Conservation (phyloP, 2,888 invertebrate species). For the Itoplectis maculator region DNA sequence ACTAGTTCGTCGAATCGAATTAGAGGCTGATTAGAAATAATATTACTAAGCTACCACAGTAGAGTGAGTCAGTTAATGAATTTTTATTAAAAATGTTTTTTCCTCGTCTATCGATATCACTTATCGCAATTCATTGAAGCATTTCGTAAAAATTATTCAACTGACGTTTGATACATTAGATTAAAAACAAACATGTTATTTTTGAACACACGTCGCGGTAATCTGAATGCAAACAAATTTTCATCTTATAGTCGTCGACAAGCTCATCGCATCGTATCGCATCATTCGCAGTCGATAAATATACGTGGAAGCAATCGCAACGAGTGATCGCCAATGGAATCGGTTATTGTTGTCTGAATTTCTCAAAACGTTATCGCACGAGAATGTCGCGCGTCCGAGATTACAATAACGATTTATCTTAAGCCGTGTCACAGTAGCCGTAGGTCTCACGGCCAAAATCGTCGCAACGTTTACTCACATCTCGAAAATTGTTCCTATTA, state of each 20-base stretch:
- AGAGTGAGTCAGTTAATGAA: too few relatives aligned
- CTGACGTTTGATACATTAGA: too few relatives aligned
- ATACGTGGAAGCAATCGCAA: neutral
- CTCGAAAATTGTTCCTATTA: neutral
- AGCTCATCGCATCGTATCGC: neutral
- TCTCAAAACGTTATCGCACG: constrained; percentile 42
- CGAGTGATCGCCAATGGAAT: neutral
- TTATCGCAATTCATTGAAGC: too few relatives aligned
- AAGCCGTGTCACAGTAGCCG: constrained; percentile 6
- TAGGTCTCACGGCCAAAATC: neutral
- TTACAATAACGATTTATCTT: constrained; percentile 38
- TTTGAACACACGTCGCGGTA: too few relatives aligned
- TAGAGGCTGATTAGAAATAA: too few relatives aligned
- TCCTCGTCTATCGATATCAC: too few relatives aligned
- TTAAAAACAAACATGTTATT: too few relatives aligned
- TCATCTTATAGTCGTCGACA: too few relatives aligned
- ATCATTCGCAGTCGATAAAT: neutral
- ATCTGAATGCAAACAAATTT: too few relatives aligned
- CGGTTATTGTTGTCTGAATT: constrained; percentile 27
- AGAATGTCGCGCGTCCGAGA: constrained; percentile 25
- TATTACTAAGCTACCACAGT: too few relatives aligned
- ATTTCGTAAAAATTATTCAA: too few relatives aligned
- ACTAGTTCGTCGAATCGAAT: neutral
- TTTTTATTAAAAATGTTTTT: too few relatives aligned
- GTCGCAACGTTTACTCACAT: constrained; percentile 12